Evolutionary conservation across 2,888 invertebrate species (phyloP).

Genomic region (Archaeoteleia sp.): DNA sequence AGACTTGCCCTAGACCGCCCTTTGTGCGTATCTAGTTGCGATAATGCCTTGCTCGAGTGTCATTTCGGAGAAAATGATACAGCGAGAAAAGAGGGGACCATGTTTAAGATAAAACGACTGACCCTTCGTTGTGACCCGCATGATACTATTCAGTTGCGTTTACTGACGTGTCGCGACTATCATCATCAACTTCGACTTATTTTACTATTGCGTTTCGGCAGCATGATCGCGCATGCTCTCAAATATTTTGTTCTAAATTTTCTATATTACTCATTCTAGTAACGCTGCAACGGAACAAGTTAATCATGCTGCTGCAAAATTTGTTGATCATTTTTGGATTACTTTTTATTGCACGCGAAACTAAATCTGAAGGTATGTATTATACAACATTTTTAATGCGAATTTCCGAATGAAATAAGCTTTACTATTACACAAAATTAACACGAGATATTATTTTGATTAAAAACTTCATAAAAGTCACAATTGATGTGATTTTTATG

Average conservation of each 20-base stretch:
- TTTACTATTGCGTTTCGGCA: slow-evolving; percentile 38
- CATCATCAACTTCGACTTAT: slow-evolving; percentile 53
- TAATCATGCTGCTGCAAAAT: slow-evolving; percentile 45
- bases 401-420: too few species aligned
- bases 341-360: too few species aligned
- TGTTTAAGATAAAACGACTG: slow-evolving; percentile 60
- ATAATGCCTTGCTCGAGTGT: slow-evolving; percentile 27
- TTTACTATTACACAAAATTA: too few species aligned
- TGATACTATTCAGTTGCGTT: slow-evolving; percentile 65
- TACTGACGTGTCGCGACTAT: slow-evolving; percentile 56
- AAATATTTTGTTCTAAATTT: slow-evolving; percentile 12
- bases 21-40: slow-evolving; percentile 10
- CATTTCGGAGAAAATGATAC: slow-evolving; percentile 23
- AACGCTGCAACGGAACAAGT: not conserved
- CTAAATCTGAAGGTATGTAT: too few species aligned
- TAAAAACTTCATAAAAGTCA: too few species aligned
- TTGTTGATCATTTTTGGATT: slow-evolving; percentile 41
- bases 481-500: too few species aligned
- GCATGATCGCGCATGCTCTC: slow-evolving; percentile 12
- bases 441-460: too few species aligned
- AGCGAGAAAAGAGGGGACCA: slow-evolving; percentile 38
- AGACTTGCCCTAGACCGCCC: too few species aligned
- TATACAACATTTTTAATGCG: too few species aligned
- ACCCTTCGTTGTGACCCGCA: slow-evolving; percentile 71
- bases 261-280: too few species aligned